Conservation (phyloP, 2,888 invertebrate species). For the Scrobipalpa costella region DNA sequence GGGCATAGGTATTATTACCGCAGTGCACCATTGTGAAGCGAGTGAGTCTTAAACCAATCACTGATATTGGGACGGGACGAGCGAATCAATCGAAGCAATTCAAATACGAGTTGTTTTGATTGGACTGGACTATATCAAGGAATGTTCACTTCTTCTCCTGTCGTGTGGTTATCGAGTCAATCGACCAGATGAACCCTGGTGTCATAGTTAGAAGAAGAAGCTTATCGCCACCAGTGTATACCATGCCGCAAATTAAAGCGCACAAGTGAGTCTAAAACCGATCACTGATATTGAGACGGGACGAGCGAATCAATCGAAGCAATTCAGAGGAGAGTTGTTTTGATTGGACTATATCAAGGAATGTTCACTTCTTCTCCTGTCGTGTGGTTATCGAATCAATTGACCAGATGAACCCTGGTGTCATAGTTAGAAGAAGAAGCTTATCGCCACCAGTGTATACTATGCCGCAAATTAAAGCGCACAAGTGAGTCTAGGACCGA, state of each 20-base stretch:
- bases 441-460: too few relatives aligned
- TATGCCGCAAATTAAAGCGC: not conserved
- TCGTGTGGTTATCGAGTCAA: too few relatives aligned
- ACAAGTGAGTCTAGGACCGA: not conserved
- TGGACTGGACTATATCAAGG: conserved; percentile 2
- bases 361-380: not conserved
- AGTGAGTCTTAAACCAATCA: not conserved
- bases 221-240: too few relatives aligned
- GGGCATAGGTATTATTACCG: too few relatives aligned
- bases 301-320: conserved; percentile 7
- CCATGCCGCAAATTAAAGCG: not conserved
- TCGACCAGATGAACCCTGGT: too few relatives aligned
- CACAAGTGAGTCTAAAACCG: not conserved
- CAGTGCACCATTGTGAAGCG: too few relatives aligned
- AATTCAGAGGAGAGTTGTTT: not conserved
- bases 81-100: conserved; percentile 7
- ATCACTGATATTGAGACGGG: not conserved
- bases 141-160: not conserved
- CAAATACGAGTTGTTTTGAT: not conserved
- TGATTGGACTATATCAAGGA: conserved; percentile 7
- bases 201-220: too few relatives aligned
- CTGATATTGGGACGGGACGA: not conserved
- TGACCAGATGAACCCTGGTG: too few relatives aligned
- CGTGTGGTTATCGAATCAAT: too few relatives aligned
- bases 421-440: too few relatives aligned